Base-by-base conservation (phyloP, 2,113 vertebrate genomes). In the Dendrocopos noguchii region DNA sequence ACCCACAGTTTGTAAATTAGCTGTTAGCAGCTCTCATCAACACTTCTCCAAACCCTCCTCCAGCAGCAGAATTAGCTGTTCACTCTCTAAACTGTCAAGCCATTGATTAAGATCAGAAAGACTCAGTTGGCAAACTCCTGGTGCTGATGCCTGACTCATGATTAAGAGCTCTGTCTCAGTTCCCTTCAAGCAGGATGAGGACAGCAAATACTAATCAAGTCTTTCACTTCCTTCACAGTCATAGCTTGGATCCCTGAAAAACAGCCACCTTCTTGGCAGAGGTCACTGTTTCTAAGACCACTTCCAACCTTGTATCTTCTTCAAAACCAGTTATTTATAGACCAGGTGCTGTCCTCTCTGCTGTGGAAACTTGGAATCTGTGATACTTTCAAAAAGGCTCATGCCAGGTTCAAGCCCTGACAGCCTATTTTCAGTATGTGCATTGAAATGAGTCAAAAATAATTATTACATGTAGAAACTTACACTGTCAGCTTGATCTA, bases 21-120 rank as follows among this genome's bases (percentile, higher is more conserved):
- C 84, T 70, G 28, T 91, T 89, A 82, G 89, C 66, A 93, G 88
- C 74, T 81, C 86, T 92, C 67, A 67, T 36, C 75, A 93, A 65
- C 67, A 71, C 61, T 91, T 90, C 71, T 57, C 67, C 80, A 94
- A 92, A 36, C 63, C 78, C 83, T 80, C 67, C 47, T 64, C 20
- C 84, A 61, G 15, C 2, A 83, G 67, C 47, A 71, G 56, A 85
- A 90, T 89, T 67, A 80, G 67, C 53, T 85, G 44, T 75, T 82
- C 19, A 10, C 34, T 55, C 76, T 42, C 68, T 72, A 73, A 90
- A 76, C 31, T 90, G 66, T 27, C 65, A 84, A 39, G 44, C 67
- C 79, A 52, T 56, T 56, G 42, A 83, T 67, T 67, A 87, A 84
- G 75, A 74, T 84, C 84, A 74, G 70, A 81, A 84, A 88, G 63